These are phyloP conservation scores for Argya squamiceps DNA, from an alignment of 2,797 vertebrate genomes.

Conservation along the genomic window DNA sequence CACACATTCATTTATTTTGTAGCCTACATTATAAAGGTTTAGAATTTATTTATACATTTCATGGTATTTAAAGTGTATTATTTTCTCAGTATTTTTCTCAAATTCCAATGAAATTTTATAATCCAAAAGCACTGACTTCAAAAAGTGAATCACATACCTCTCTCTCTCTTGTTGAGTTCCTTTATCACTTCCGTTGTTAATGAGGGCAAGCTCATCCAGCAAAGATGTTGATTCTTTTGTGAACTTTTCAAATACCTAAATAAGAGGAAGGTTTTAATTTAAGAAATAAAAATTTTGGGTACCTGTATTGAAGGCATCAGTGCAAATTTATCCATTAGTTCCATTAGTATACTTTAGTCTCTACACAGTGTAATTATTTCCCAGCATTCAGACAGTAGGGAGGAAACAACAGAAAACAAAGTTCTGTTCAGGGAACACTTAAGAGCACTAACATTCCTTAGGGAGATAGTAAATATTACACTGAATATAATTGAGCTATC, in stretches of 20 bases:
- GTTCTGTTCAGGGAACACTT: not conserved
- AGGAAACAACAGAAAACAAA: not conserved
- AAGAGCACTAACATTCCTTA: not conserved
- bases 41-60: not conserved
- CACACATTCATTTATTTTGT: accelerated
- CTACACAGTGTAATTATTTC: not conserved
- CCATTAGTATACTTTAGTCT: not conserved
- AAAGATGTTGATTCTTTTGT: conserved; percentile 95
- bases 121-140: not conserved
- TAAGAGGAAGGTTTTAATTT: conserved; percentile 9
- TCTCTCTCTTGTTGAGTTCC: conserved; percentile 89
- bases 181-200: conserved; percentile 94
- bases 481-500: not conserved
- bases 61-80: not conserved
- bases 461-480: not conserved
- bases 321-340: not conserved
- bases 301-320: not conserved
- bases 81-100: not conserved
- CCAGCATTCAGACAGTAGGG: not conserved
- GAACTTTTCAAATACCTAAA: conserved; percentile 97
- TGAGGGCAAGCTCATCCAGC: conserved; percentile 92
- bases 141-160: conserved; percentile 74
- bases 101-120: not conserved
- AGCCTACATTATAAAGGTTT: not conserved
- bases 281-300: not conserved